Base-by-base conservation (phyloP, 1,140 invertebrate species). In the Heliconius hermathena region DNA sequence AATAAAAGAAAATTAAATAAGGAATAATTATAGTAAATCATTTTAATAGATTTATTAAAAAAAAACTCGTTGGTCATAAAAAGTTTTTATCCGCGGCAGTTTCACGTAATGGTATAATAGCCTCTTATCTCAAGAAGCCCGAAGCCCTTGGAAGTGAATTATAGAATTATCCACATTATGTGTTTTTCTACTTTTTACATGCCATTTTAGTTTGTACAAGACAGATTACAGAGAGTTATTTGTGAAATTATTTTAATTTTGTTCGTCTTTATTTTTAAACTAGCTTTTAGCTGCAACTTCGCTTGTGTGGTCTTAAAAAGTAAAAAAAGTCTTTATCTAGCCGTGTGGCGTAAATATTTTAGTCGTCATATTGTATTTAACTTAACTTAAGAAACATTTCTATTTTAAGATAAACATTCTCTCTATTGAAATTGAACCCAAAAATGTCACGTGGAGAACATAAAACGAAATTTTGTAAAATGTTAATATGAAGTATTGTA, bases 31-130 rank as follows among this genome's bases (percentile, higher is more conserved):
- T 22, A 66, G 2, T 29, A 29, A 66, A 66, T 1, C 16, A 16
- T 1, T 66, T 66, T 66, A 46, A 46, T 46, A 16, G 41, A 46
- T 46, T 46, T 46, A 46, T 46, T 16, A 0, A 46, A 46, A 36
- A 46, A 16, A 16, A 38, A 29, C 8, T 54, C n/a, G 54, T 70
- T 70, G 38, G 29, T 80, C 46, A 80, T 80, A 80, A 80, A 52
- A 80, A 80, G 52, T 80, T 49, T 38, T 76, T 36, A 52, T 79
- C 73, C 57, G 71, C 74, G 71, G 66, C 71, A 75, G 60, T 60
- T 72, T 80, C 79, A 49, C 33, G 26, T 79, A 76, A 73, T 76
- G 46, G 74, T 76, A 70, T 80, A 80, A 80, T 80, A 71, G 79
- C 49, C 52, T 77, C 74, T 80, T 80, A 80, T 77, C 74, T 73